Evolutionary conservation across 2,888 invertebrate genomes (phyloP), one percentile per base, ranked within the genome.

Genomic region (Arrhopalites spinosus): DNA sequence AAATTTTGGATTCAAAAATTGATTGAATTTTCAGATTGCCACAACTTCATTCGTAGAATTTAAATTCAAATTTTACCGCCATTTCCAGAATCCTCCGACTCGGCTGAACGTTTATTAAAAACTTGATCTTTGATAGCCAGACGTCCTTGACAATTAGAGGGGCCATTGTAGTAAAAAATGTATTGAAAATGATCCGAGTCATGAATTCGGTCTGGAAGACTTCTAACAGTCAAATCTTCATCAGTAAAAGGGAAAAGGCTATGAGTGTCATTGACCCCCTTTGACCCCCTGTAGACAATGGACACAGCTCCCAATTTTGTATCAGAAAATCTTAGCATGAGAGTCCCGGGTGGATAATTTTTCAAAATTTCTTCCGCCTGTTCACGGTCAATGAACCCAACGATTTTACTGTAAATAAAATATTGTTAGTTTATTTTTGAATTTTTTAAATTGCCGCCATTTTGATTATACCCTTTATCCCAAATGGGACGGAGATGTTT

Each of bases 391-490:
- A 66, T 66, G n/a, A 66, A 66, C 11, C 66, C 66, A 20, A 66
- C 36, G n/a, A 66, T 43, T 15, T 66, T 36, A 1, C 66, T 53
- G 17, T 17, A 17, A 17, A 5, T 8, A 53, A 17, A 53, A 53
- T 5, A 17, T 5, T 5, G n/a, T 15, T 5, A 53, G 17, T n/a
- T n/a, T n/a, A n/a, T n/a, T n/a, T n/a, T n/a, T n/a, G n/a, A n/a
- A n/a, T n/a, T n/a, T n/a, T n/a, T n/a, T n/a, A n/a, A n/a, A n/a
- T n/a, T n/a, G n/a, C n/a, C n/a, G n/a, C n/a, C n/a, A n/a, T n/a
- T n/a, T n/a, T n/a, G n/a, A n/a, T n/a, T n/a, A n/a, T 66, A 66
- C 11, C 66, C 66, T 43, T 66, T 36, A 15, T 43, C 30, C 66
- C 66, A 66, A 45, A 43, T 36, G 2, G 36, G 66, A 11, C 13